Evolutionary conservation across 2,797 vertebrate species (phyloP).

Genomic region (Loris lydekkerianus): DNA sequence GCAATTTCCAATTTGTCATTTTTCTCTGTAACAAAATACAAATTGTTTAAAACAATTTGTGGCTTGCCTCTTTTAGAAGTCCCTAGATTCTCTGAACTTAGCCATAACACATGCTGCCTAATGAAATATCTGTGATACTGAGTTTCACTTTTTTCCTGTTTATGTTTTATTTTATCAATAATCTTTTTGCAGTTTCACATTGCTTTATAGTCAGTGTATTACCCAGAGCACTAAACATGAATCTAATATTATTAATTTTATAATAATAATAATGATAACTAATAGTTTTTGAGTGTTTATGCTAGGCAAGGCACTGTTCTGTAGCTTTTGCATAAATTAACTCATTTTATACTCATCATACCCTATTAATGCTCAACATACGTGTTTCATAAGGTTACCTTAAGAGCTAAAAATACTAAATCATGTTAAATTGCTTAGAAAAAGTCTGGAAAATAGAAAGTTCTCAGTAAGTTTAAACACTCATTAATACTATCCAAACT

Average conservation of each 20-base stretch:
- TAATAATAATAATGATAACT: neutral
- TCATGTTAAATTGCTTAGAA: neutral
- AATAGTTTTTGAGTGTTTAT: neutral
- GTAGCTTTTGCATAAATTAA: conserved; percentile 35
- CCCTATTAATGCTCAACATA: neutral
- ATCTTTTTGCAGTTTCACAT: neutral
- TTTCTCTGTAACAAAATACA: neutral
- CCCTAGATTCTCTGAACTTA: neutral
- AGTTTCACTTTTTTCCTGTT: neutral
- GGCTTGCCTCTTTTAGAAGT: neutral
- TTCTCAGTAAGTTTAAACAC: neutral
- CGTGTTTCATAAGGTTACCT: neutral
- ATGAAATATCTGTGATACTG: neutral
- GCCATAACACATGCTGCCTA: neutral
- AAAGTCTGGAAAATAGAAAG: neutral
- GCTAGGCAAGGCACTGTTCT: neutral
- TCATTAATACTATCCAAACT: neutral
- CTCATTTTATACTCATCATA: neutral
- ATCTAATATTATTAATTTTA: neutral
- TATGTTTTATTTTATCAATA: neutral
- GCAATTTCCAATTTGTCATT: neutral
- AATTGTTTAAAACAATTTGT: neutral
- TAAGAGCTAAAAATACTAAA: neutral
- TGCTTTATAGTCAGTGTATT: neutral
- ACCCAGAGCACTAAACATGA: neutral